Evolutionary conservation across 2,888 invertebrate species (phyloP).

Genomic region (Drosophila trichaetosa): DNA sequence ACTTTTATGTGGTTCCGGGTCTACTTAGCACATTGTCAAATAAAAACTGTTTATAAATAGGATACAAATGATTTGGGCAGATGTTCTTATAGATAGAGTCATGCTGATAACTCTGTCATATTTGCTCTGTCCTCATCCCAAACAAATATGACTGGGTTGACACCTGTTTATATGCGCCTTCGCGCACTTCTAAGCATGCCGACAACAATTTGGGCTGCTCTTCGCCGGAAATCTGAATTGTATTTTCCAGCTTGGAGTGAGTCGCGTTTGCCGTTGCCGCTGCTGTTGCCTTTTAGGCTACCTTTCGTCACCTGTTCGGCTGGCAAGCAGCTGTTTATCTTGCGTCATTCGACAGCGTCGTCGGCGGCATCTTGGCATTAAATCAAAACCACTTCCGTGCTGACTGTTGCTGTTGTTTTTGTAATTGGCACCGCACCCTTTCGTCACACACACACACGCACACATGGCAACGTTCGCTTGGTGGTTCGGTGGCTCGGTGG

Average conservation of each 20-base stretch:
- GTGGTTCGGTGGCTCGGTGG: conserved; percentile 14
- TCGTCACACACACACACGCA: conserved; percentile 2
- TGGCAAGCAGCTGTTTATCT: conserved; percentile 60
- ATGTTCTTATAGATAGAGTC: conserved; percentile 4
- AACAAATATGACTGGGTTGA: conserved; percentile 16
- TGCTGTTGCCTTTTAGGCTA: conserved; percentile 28
- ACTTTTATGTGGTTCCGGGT: not conserved
- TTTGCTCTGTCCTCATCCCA: not conserved
- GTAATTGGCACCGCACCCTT: conserved; percentile 51
- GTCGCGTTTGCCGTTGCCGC: not conserved
- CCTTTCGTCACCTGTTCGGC: conserved; percentile 69
- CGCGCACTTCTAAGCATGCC: conserved; percentile 36
- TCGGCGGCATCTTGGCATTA: conserved; percentile 59
- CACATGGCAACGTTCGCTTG: conserved; percentile 19
- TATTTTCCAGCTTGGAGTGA: not conserved
- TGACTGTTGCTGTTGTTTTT: conserved; percentile 47
- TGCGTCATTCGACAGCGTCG: conserved; percentile 46
- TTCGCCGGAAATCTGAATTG: conserved; percentile 14
- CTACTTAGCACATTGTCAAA: not conserved
- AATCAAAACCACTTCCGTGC: conserved; percentile 77
- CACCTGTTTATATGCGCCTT: conserved; percentile 51
- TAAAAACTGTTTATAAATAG: not conserved
- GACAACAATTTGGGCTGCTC: conserved; percentile 26
- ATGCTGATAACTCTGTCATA: conserved; percentile 9
- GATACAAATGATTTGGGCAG: not conserved